Evolutionary conservation across 2,797 vertebrate species (phyloP).

Genomic region (Leptoclinus maculatus): DNA sequence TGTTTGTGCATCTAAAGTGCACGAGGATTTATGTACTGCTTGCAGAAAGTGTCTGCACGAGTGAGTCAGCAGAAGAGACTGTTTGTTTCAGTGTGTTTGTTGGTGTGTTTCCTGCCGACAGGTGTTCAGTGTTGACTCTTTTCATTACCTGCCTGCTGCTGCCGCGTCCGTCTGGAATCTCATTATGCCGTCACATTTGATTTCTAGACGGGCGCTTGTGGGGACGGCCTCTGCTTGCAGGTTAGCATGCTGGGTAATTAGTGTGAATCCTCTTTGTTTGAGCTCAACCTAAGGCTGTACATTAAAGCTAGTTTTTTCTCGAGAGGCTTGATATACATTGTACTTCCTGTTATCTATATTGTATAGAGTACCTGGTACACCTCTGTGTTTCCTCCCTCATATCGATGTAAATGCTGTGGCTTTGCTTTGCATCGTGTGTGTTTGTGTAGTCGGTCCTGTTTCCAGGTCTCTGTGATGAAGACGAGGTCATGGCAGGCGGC

Average conservation of each 20-base stretch:
- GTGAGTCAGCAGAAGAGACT: slow-evolving; percentile 18
- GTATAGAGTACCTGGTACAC: too few species aligned
- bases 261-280: slow-evolving; percentile 37
- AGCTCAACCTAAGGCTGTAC: neutral
- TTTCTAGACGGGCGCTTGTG: slow-evolving; percentile 28
- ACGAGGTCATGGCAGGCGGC: too few species aligned
- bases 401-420: too few species aligned
- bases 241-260: slow-evolving; percentile 30
- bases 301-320: too few species aligned
- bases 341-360: too few species aligned
- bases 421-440: too few species aligned
- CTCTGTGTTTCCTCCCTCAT: too few species aligned
- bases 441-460: too few species aligned
- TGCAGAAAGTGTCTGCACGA: neutral
- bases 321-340: too few species aligned
- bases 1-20: neutral
- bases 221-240: slow-evolving; percentile 15
- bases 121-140: slow-evolving; percentile 28
- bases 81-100: neutral
- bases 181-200: slow-evolving; percentile 57
- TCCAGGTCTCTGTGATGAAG: too few species aligned
- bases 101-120: neutral
- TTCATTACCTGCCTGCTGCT: slow-evolving; percentile 15
- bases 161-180: slow-evolving; percentile 23
- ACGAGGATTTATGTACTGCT: neutral